Base-by-base conservation (phyloP, 1,140 invertebrate genomes). In the Dreissena polymorpha region DNA sequence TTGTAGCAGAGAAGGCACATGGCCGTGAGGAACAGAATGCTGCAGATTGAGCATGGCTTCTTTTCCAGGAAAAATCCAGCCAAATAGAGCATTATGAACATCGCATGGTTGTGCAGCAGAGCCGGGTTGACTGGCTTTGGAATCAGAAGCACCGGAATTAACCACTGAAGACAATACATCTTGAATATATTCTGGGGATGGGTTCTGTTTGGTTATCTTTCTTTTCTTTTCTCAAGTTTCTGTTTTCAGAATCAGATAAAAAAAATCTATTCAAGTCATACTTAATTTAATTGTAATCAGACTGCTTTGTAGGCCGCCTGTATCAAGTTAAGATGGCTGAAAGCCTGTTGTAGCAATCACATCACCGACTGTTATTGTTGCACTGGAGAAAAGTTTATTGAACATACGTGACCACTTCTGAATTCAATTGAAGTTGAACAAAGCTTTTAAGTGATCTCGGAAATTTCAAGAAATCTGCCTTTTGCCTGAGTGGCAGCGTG, bases 81-180 rank as follows among this genome's bases (percentile, higher is more conserved):
- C 86, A 98, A 93, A 92, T 98, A 99, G 13, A 99, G 94, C 60
- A 97, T 96, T 95, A 99, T 97, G 91, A 99, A 98, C 96, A 99
- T 97, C 53, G 98, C 96, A 94, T 99, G 98, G 79, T 98, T 99
- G 92, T 98, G 97, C 80, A 99, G 94, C 27, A 99, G 94, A 53
- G 97, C 97, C 88, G 98, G 97, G 94, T 99, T 99, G 60, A 93
- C 95, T 60, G 98, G 98, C 93, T 99, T 99, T 84, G 98, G 98
- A 93, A 99, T 98, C 69, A 99, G 94, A 77, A 99, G 94, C 71
- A 99, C 98, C 71, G 98, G 98, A 88, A 99, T 97, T 87, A 99
- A 94, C 97, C 98, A 99, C 95, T 99, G 98, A 90, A 99, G 95
- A 94, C 98, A 99, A 95, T 99, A 99, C 98, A 99, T 99, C 14